A percentile compares a stretch with the other conserved stretches of the same genome.
phyloP scores from a whole-genome alignment of 1,140 invertebrate genomes.

The Liolophura sinensis region DNA sequence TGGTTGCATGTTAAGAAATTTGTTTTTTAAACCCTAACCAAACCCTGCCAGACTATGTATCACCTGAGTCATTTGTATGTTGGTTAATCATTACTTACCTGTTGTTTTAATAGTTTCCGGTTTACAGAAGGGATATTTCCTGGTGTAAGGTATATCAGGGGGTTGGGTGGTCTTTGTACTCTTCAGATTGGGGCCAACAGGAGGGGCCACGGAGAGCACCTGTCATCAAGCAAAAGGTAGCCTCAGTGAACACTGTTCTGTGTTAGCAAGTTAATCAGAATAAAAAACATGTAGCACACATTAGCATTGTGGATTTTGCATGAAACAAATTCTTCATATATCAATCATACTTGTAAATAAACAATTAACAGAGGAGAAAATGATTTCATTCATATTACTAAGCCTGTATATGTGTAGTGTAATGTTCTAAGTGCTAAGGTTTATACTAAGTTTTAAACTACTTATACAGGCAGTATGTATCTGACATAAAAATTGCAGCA shows the following conservation, averaged over 20 bases:
- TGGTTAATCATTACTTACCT: slow-evolving; percentile 21
- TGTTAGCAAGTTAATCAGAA: not conserved
- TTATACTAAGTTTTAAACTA: no score
- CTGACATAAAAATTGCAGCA: no score
- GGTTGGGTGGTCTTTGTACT: slow-evolving; percentile 8
- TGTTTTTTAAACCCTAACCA: not conserved
- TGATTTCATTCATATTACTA: no score
- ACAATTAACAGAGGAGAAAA: no score
- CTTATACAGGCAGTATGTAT: no score
- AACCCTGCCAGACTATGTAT: no score
- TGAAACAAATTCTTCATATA: no score
- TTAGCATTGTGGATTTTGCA: not conserved
- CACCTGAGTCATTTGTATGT: not conserved
- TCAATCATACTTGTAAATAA: no score
- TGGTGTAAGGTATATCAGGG: slow-evolving; percentile 22
- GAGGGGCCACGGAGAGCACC: slow-evolving; percentile 16
- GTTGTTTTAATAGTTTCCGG: slow-evolving; percentile 30
- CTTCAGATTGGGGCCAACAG: slow-evolving; percentile 32
- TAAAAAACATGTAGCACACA: slow-evolving; percentile 1
- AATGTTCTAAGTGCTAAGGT: no score
- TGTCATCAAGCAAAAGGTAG: slow-evolving; percentile 7
- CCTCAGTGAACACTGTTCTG: not conserved
- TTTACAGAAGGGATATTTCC: slow-evolving; percentile 36
- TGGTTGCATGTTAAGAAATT: not conserved
- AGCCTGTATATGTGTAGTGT: no score